These are phyloP conservation scores for Capromys pilorides DNA, from an alignment of 2,797 vertebrate genomes.

Conservation along the genomic window DNA sequence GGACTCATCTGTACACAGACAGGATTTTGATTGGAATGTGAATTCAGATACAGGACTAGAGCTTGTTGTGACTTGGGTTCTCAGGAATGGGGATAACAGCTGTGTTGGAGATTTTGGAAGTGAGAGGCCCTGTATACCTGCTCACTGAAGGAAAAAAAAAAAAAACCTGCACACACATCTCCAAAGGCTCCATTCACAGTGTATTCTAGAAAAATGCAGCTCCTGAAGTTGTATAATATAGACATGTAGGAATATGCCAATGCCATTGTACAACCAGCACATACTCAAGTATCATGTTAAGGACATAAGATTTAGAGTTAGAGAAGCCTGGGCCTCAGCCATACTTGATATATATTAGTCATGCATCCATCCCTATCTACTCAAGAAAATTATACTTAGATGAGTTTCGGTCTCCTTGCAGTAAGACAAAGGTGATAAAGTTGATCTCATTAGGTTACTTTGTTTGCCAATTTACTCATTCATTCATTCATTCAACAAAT, in stretches of 20 bases:
- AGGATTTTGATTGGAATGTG: conserved; percentile 62
- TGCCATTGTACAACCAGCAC: background rate
- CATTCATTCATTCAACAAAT: background rate
- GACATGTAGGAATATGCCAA: background rate
- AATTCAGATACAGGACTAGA: conserved; percentile 32
- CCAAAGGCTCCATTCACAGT: background rate
- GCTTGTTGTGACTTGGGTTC: background rate
- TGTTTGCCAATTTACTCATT: background rate
- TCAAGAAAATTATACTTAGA: background rate
- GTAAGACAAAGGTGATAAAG: background rate
- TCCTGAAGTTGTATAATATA: background rate
- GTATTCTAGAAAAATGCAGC: background rate
- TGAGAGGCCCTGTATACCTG: background rate
- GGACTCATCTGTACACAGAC: conserved; percentile 54
- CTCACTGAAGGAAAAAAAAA: too few species aligned
- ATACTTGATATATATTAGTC: background rate
- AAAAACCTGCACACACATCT: background rate
- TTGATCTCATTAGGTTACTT: background rate
- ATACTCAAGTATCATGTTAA: background rate
- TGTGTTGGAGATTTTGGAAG: background rate
- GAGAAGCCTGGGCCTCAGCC: background rate
- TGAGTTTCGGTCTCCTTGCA: background rate
- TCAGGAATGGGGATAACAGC: background rate
- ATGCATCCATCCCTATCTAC: background rate
- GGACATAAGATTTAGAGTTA: background rate